Conservation (phyloP, 2,113 vertebrate genomes). For the Misgurnus mizolepis region DNA sequence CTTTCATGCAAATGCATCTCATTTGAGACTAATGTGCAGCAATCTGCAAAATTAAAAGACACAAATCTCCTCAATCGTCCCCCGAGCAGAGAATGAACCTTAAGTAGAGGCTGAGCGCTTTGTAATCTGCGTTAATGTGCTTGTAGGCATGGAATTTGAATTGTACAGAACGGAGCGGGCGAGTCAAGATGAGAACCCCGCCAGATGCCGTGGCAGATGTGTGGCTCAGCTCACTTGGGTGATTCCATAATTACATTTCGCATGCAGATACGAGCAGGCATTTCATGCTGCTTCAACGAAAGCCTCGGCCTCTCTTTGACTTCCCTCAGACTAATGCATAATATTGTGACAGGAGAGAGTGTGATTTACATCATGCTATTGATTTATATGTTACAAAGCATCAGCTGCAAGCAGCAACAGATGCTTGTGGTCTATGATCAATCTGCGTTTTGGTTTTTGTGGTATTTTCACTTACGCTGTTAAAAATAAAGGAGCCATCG, state of each 20-base stretch:
- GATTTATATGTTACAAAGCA: constrained; percentile 33
- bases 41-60: constrained; percentile 44
- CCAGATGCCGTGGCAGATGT: constrained; percentile 64
- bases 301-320: constrained; percentile 27
- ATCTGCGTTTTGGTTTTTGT: constrained; percentile 23
- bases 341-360: constrained; percentile 52
- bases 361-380: constrained; percentile 52
- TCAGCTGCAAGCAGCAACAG: constrained; percentile 32
- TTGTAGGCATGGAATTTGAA: constrained; percentile 56
- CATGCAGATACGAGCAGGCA: constrained; percentile 54
- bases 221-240: constrained; percentile 54
- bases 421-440: constrained; percentile 34
- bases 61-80: constrained; percentile 45
- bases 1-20: constrained; percentile 43
- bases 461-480: background rate
- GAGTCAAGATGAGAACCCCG: constrained; percentile 37
- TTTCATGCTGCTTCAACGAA: constrained; percentile 43
- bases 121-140: constrained; percentile 58
- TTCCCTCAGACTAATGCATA: constrained; percentile 51
- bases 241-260: constrained; percentile 63
- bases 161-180: constrained; percentile 41
- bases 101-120: constrained; percentile 55
- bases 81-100: constrained; percentile 47
- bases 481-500: no score
- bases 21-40: constrained; percentile 18